A percentile compares a stretch with the other conserved stretches of the same genome.
Evolutionary conservation across 1,140 invertebrate genomes (phyloP).

Genomic region (Atta texana): DNA sequence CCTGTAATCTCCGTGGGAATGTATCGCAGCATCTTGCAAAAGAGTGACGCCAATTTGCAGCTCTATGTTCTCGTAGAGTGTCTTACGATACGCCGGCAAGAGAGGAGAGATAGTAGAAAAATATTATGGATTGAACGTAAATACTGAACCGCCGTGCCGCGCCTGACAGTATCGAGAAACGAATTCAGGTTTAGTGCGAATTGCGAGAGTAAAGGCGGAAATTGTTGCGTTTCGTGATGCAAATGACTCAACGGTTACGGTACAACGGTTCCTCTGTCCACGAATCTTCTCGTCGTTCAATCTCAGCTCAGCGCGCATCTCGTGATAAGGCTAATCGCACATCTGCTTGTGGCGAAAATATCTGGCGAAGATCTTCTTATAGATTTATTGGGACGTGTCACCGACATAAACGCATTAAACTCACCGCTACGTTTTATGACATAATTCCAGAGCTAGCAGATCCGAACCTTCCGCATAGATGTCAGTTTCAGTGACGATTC

Average conservation of each 20-base stretch:
- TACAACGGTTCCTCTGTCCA: neutral
- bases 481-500: neutral
- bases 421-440: constrained; percentile 18
- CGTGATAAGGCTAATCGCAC: constrained; percentile 12
- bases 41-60: neutral
- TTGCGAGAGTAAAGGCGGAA: neutral
- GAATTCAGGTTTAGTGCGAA: neutral
- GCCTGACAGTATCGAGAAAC: neutral
- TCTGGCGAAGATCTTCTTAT: neutral
- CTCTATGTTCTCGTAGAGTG: neutral
- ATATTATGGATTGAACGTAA: constrained; percentile 27
- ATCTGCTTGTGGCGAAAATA: constrained; percentile 2
- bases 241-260: neutral
- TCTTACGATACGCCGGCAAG: constrained; percentile 9
- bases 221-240: neutral
- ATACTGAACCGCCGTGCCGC: neutral
- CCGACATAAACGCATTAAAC: neutral
- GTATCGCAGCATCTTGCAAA: neutral
- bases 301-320: neutral
- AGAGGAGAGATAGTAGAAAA: neutral
- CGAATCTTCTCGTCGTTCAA: neutral
- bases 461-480: neutral
- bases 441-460: neutral
- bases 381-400: neutral
- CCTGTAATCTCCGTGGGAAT: constrained; percentile 39